phyloP scores from a whole-genome alignment of 2,113 vertebrate genomes.

The Siniperca chuatsi region DNA sequence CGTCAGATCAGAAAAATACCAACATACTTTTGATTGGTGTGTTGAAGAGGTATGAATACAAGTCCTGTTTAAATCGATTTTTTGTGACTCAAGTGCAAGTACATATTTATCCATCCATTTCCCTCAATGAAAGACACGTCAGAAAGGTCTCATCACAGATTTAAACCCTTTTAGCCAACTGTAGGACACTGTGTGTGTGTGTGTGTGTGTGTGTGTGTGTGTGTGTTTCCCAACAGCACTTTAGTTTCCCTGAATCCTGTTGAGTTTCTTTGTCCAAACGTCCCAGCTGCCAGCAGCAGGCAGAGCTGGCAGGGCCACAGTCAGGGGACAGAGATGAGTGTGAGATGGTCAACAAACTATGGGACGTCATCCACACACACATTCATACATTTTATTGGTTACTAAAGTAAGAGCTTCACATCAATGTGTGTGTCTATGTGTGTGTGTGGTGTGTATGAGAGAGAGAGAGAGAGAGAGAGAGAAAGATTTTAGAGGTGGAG shows the following conservation, averaged over 20 bases:
- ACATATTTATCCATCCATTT: neutral
- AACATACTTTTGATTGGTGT: neutral
- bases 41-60: neutral
- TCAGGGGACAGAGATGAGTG: conserved; percentile 47
- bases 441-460: neutral
- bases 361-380: conserved; percentile 35
- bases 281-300: conserved; percentile 56
- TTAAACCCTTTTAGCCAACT: too few relatives aligned
- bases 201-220: conserved; percentile 10
- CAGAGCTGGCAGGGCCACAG: conserved; percentile 29
- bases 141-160: neutral
- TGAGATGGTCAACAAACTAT: conserved; percentile 65
- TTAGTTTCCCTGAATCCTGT: conserved; percentile 23
- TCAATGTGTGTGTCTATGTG: neutral
- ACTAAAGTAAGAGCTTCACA: neutral
- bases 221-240: conserved; percentile 13
- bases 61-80: neutral
- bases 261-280: conserved; percentile 51
- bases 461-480: too few relatives aligned
- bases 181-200: neutral
- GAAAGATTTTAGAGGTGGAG: too few relatives aligned
- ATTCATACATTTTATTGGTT: neutral
- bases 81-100: neutral
- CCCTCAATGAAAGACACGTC: neutral
- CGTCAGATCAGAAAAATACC: neutral